Evolutionary conservation across 2,888 invertebrate species (phyloP).

Genomic region (Leucoma salicis): DNA sequence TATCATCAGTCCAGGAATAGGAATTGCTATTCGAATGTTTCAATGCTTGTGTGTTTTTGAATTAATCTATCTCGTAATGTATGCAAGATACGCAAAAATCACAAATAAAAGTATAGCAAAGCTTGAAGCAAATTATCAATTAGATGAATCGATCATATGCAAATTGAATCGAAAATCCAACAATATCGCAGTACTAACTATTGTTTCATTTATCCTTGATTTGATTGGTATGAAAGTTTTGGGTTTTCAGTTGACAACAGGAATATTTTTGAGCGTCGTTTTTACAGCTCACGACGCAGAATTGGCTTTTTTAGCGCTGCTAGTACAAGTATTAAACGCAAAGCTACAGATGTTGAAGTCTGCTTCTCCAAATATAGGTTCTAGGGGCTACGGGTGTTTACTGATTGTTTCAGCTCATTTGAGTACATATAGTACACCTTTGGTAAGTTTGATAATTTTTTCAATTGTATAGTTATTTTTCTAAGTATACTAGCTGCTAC

Average conservation of each 20-base stretch:
- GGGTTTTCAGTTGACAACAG: conserved; percentile 17
- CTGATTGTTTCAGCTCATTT: conserved; percentile 48
- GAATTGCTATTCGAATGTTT: conserved; percentile 23
- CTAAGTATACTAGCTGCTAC: no score
- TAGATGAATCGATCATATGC: conserved; percentile 27
- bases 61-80: conserved; percentile 27
- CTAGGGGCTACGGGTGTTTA: conserved; percentile 51
- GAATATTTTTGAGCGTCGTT: conserved; percentile 35
- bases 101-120: conserved; percentile 38
- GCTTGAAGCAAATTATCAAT: conserved; percentile 48
- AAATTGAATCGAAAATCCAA: conserved; percentile 22
- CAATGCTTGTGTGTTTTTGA: conserved; percentile 35
- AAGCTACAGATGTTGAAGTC: conserved; percentile 41
- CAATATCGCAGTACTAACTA: conserved; percentile 19
- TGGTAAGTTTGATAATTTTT: conserved; percentile 50
- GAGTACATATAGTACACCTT: conserved; percentile 47
- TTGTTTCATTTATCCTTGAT: conserved; percentile 41
- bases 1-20: conserved; percentile 19
- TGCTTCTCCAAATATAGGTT: conserved; percentile 34
- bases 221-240: conserved; percentile 32
- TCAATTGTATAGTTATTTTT: no score
- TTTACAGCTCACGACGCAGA: conserved; percentile 57
- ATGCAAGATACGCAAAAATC: conserved; percentile 29
- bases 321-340: conserved; percentile 52
- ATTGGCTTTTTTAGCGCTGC: conserved; percentile 43